Evolutionary conservation across 1,140 invertebrate genomes (phyloP), one percentile per base, ranked within the genome.

Genomic region (Dreissena polymorpha): DNA sequence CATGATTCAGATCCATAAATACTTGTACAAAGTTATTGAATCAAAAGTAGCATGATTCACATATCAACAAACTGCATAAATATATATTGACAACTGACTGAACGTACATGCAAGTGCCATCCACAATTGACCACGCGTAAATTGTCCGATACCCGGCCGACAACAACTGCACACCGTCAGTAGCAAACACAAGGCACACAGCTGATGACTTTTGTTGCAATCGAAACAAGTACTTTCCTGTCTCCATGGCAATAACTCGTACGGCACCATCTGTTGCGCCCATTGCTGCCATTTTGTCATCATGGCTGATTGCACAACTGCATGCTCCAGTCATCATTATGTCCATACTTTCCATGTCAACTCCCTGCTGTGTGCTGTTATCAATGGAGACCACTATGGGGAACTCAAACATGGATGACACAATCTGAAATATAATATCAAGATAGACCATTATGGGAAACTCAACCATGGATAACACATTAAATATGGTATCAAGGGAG

Each of bases 381-480:
- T 75, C 57, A 14, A 88, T 51, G 67, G 84, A 65, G 18, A 88
- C 57, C 18, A 88, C 63, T 13, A 90, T 57, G 0, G 89, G 89
- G 75, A 85, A 89, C 16, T 90, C 89, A 84, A 90, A 90, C 68
- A 89, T 85, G 18, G 83, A 85, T 18, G 86, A 75, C 8, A 88
- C 84, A 21, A 90, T 49, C 89, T 90, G 85, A 39, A 39, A 39
- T 39, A 8, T 39, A 39, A 39, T n/a, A n/a, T n/a, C n/a, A 14
- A 85, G 79, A 21, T n/a, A n/a, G n/a, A n/a, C n/a, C n/a, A n/a
- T n/a, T n/a, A 65, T n/a, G n/a, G n/a, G 0, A 73, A 39, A n/a
- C n/a, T n/a, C 14, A n/a, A n/a, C n/a, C n/a, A n/a, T n/a, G n/a
- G n/a, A n/a, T n/a, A n/a, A n/a, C n/a, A n/a, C n/a, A n/a, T n/a